Evolutionary conservation across 2,797 vertebrate species (phyloP).

Genomic region (Cryptoprocta ferox): DNA sequence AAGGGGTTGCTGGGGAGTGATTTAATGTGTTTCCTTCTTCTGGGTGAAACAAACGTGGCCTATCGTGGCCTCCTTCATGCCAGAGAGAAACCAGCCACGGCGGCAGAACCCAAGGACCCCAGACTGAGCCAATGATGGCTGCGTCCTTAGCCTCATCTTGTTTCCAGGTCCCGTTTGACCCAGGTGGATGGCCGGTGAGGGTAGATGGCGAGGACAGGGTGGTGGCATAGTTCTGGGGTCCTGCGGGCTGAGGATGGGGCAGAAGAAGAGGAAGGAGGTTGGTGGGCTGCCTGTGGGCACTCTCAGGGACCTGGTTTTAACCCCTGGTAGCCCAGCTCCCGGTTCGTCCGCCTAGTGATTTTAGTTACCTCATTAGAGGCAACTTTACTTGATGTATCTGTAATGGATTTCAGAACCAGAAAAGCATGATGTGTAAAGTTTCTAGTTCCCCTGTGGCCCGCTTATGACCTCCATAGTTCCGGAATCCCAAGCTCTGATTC

Average conservation of each 20-base stretch:
- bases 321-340: background rate
- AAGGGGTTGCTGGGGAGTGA: background rate
- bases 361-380: conserved; percentile 52
- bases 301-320: background rate
- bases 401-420: conserved; percentile 29
- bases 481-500: background rate
- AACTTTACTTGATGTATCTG: conserved; percentile 49
- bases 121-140: background rate
- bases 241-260: background rate
- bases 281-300: background rate
- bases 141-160: background rate
- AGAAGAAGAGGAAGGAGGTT: background rate
- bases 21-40: background rate
- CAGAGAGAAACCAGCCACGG: rapidly evolving
- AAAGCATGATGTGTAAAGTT: background rate
- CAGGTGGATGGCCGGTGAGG: background rate
- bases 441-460: background rate
- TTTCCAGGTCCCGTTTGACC: background rate
- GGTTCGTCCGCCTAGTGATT: background rate
- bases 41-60: background rate
- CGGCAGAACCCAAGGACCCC: background rate
- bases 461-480: background rate
- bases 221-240: background rate
- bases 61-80: background rate
- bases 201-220: background rate